Conservation (phyloP, 2,888 invertebrate species). For the Disparrhopalites patrizii region DNA sequence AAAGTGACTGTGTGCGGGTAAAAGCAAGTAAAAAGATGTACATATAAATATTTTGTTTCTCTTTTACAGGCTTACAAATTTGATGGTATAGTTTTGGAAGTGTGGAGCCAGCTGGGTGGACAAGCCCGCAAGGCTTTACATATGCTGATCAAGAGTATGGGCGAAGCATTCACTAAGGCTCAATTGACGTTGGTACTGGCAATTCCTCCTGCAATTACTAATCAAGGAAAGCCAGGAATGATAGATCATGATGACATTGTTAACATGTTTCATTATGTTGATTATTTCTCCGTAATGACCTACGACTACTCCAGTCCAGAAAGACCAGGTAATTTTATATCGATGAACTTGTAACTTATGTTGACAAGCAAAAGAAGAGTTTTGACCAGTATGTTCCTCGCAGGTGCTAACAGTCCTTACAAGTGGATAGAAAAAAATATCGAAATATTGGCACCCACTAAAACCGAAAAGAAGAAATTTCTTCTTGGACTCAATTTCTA, state of each 20-base stretch:
- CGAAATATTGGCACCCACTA: slow-evolving; percentile 63
- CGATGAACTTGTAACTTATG: too few relatives aligned
- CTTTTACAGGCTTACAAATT: slow-evolving; percentile 70
- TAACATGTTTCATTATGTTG: slow-evolving; percentile 69
- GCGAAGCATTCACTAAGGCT: slow-evolving; percentile 54
- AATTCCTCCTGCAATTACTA: slow-evolving; percentile 65
- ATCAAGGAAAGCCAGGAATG: slow-evolving; percentile 55
- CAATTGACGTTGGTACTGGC: slow-evolving; percentile 66
- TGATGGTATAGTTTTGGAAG: slow-evolving; percentile 84
- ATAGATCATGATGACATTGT: slow-evolving; percentile 74
- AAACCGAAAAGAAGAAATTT: slow-evolving; percentile 66
- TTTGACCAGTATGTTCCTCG: slow-evolving; percentile 39
- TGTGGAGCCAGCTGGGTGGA: slow-evolving; percentile 79
- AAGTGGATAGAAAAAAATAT: slow-evolving; percentile 76
- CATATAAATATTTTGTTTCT: slow-evolving; percentile 13
- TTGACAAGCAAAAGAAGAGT: too few relatives aligned
- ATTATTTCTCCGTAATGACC: slow-evolving; percentile 92
- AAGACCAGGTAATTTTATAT: slow-evolving; percentile 64
- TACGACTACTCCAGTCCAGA: slow-evolving; percentile 85
- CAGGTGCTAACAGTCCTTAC: slow-evolving; percentile 84
- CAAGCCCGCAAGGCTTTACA: slow-evolving; percentile 55
- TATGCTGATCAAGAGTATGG: slow-evolving; percentile 62
- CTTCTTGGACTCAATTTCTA: slow-evolving; percentile 89
- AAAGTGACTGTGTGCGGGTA: too few relatives aligned
- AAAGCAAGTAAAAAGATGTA: too few relatives aligned